These are phyloP conservation scores for Drosophila kepulauana DNA, from an alignment of 1,140 invertebrate genomes.

Conservation along the genomic window DNA sequence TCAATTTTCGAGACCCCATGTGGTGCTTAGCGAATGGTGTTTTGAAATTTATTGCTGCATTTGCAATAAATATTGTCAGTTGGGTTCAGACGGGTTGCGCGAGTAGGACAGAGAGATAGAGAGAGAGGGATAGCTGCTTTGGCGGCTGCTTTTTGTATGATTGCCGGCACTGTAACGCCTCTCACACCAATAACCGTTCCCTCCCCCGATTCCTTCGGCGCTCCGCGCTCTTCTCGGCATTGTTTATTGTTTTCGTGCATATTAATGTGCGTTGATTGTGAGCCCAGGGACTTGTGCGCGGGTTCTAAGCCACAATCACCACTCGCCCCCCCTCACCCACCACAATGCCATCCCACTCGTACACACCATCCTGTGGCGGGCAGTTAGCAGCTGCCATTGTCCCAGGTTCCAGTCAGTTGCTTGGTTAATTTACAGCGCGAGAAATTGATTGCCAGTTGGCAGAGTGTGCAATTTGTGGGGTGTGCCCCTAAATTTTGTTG, in stretches of 20 bases:
- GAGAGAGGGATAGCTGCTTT: conserved; percentile 42
- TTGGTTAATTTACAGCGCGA: conserved; percentile 81
- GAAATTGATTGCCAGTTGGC: conserved; percentile 76
- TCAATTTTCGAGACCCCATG: conserved; percentile 85
- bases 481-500: conserved; percentile 52
- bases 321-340: not conserved
- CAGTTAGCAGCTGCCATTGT: conserved; percentile 79
- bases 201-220: not conserved
- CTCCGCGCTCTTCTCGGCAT: conserved; percentile 39
- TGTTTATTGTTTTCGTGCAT: conserved; percentile 84
- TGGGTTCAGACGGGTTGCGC: conserved; percentile 38
- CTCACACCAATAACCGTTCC: conserved; percentile 47
- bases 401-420: conserved; percentile 34
- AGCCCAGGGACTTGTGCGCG: conserved; percentile 39
- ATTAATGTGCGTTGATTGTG: conserved; percentile 84
- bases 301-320: conserved; percentile 28
- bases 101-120: conserved; percentile 5
- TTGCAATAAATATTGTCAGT: conserved; percentile 85
- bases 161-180: conserved; percentile 79
- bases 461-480: conserved; percentile 60
- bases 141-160: conserved; percentile 71
- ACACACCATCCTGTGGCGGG: conserved; percentile 24
- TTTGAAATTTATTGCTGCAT: conserved; percentile 85
- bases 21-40: conserved; percentile 85
- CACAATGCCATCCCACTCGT: no score